phyloP scores from a whole-genome alignment of 2,888 invertebrate genomes.

The Sinohyriopsis cumingii region DNA sequence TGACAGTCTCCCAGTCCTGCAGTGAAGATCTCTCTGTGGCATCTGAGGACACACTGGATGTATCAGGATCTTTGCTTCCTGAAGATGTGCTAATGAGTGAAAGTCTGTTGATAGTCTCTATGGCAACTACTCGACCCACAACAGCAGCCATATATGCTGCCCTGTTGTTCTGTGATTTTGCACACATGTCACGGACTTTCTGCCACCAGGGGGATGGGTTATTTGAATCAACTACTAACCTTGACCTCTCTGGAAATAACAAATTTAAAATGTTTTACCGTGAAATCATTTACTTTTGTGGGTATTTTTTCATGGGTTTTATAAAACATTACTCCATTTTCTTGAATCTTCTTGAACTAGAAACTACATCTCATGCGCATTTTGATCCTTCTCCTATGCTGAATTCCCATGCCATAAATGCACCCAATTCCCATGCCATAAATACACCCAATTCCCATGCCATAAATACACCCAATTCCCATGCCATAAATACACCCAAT shows the following conservation, averaged over 20 bases:
- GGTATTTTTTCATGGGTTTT: no score
- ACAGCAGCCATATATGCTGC: conserved; percentile 87
- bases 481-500: no score
- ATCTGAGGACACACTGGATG: conserved; percentile 39
- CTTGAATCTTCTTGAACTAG: no score
- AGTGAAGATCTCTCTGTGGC: not conserved
- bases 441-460: no score
- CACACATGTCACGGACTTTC: conserved; percentile 81
- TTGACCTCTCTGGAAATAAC: conserved; percentile 71
- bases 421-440: no score
- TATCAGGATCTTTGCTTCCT: conserved; percentile 57
- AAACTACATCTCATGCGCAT: no score
- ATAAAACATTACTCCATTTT: no score
- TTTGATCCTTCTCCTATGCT: no score
- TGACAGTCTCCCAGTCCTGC: conserved; percentile 75
- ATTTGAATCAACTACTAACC: conserved; percentile 79
- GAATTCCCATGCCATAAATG: no score
- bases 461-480: no score
- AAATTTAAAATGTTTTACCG: not conserved
- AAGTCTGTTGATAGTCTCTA: conserved; percentile 41
- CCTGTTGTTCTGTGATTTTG: conserved; percentile 83
- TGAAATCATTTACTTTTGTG: no score
- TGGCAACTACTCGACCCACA: conserved; percentile 83
- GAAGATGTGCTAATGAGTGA: conserved; percentile 1
- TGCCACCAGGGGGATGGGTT: conserved; percentile 88